Conservation (phyloP, 2,888 invertebrate species). For the Catocala sponsa region DNA sequence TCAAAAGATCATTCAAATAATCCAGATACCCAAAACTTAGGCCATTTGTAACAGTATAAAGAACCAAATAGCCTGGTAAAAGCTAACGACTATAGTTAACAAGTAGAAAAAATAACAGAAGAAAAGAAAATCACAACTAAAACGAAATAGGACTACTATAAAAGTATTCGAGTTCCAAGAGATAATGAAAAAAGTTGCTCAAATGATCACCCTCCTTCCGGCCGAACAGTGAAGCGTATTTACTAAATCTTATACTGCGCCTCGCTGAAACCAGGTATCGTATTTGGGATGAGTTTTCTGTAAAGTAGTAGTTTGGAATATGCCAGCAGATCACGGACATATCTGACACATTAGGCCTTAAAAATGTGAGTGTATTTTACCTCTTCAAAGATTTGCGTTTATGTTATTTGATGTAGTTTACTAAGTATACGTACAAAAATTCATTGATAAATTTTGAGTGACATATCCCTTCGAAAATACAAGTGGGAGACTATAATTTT, state of each 20-base stretch:
- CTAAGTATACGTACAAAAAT: too few species aligned
- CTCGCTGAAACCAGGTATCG: slow-evolving; percentile 14
- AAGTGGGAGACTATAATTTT: too few species aligned
- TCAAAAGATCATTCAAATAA: not conserved
- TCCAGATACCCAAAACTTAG: slow-evolving; percentile 38
- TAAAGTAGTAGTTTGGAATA: too few species aligned
- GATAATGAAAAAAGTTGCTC: slow-evolving; percentile 85
- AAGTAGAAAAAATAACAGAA: slow-evolving; percentile 60
- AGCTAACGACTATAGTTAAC: slow-evolving; percentile 70
- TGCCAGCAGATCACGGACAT: too few species aligned
- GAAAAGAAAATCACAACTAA: slow-evolving; percentile 73
- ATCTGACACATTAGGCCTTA: too few species aligned
- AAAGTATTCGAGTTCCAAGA: slow-evolving; percentile 75
- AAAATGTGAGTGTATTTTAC: too few species aligned
- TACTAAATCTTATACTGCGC: slow-evolving; percentile 28
- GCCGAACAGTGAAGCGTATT: slow-evolving; percentile 52
- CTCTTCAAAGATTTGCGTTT: too few species aligned
- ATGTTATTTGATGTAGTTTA: too few species aligned
- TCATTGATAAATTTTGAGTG: too few species aligned
- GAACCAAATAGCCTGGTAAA: slow-evolving; percentile 68
- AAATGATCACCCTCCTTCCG: slow-evolving; percentile 77
- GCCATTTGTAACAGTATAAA: slow-evolving; percentile 54
- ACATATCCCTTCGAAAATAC: too few species aligned
- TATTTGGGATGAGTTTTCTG: not conserved
- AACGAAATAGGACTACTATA: slow-evolving; percentile 77